A percentile compares a stretch with the other conserved stretches of the same genome.
Conservation (phyloP, 2,797 vertebrate genomes). For the Gallinago solitaria region DNA sequence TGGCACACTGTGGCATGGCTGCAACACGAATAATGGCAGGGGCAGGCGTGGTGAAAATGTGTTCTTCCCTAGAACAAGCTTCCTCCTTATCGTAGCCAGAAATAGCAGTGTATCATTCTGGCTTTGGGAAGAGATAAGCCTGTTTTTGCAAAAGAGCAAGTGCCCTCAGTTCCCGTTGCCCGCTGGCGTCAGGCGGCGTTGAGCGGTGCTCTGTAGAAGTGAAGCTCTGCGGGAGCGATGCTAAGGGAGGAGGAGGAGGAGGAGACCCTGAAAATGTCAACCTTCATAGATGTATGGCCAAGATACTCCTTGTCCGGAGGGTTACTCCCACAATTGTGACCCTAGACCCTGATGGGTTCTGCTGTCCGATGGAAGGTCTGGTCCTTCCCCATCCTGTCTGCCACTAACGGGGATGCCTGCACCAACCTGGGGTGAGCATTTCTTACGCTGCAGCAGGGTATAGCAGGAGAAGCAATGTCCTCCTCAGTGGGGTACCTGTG, state of each 20-base stretch:
- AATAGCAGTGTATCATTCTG: neutral
- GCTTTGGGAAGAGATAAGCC: neutral
- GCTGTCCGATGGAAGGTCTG: neutral
- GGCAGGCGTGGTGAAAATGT: neutral
- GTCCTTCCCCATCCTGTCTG: neutral
- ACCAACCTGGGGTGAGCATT: neutral
- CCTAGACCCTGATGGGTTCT: fast-evolving
- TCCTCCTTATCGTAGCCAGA: neutral
- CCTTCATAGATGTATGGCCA: neutral
- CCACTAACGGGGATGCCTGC: neutral
- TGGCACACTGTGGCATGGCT: neutral
- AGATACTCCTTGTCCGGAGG: neutral
- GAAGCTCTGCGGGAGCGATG: neutral
- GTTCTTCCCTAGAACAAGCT: neutral
- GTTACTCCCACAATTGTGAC: neutral
- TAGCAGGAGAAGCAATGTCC: neutral
- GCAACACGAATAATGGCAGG: neutral
- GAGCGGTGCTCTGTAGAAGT: fast-evolving
- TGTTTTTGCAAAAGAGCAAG: neutral
- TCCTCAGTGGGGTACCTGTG: neutral
- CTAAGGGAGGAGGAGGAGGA: neutral
- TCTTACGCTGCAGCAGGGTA: neutral
- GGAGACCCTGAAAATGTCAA: neutral
- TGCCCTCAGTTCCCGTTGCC: neutral
- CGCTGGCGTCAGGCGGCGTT: neutral